These are phyloP conservation scores for Ameiurus melas DNA, from an alignment of 2,113 vertebrate genomes.

Conservation along the genomic window DNA sequence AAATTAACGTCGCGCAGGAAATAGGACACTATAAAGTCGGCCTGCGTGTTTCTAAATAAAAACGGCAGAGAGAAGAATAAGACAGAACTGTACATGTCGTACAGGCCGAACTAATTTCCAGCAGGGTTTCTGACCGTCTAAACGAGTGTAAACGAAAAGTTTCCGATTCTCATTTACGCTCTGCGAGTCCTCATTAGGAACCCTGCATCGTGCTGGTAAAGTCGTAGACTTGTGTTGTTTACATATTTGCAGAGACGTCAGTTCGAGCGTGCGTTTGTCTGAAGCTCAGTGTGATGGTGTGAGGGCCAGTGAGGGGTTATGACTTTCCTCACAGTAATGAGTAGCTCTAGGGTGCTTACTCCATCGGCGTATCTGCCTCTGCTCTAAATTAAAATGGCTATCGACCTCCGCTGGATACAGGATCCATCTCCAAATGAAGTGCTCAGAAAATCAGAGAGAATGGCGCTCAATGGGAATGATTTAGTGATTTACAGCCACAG, in stretches of 20 bases:
- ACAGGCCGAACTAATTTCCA: constrained; percentile 27
- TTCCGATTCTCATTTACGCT: background rate
- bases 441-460: background rate
- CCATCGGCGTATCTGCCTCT: background rate
- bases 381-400: constrained; percentile 23
- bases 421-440: background rate
- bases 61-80: constrained; percentile 48
- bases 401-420: constrained; percentile 4
- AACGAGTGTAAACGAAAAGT: background rate
- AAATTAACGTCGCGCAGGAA: constrained; percentile 57
- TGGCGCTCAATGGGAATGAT: background rate
- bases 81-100: constrained; percentile 55
- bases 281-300: background rate
- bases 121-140: background rate
- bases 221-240: background rate
- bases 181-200: background rate
- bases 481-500: background rate
- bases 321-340: constrained; percentile 49
- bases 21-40: constrained; percentile 55
- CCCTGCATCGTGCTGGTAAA: background rate
- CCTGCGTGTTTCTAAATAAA: constrained; percentile 51
- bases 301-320: constrained; percentile 41
- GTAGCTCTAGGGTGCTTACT: constrained; percentile 22
- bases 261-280: constrained; percentile 20
- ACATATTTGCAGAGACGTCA: constrained; percentile 3